phyloP scores from a whole-genome alignment of 2,888 invertebrate species.

The Cyrtodaria siliqua region DNA sequence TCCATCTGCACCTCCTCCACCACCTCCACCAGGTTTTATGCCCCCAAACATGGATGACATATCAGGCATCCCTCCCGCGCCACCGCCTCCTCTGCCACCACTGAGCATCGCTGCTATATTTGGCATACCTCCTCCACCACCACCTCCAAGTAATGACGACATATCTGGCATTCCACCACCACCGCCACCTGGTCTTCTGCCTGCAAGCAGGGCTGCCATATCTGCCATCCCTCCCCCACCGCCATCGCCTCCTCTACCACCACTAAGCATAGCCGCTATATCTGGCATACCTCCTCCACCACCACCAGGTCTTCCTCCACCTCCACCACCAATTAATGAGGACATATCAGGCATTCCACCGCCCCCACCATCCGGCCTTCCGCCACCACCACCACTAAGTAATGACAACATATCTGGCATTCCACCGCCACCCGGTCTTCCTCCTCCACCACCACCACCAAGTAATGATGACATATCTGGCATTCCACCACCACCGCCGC shows the following conservation, averaged over 20 bases:
- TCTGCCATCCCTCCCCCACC: background rate
- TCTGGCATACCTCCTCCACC: background rate
- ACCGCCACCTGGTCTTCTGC: background rate
- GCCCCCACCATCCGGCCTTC: no score
- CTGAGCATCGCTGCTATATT: background rate
- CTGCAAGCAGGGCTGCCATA: constrained; percentile 1
- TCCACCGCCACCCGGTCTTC: no score
- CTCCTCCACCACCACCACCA: no score
- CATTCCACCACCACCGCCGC: background rate
- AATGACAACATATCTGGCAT: no score
- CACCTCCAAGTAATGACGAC: background rate
- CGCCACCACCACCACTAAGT: no score
- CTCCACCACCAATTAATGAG: background rate
- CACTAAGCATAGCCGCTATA: background rate
- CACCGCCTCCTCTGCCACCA: background rate
- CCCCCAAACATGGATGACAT: background rate
- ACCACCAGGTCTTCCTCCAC: background rate
- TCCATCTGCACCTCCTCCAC: background rate
- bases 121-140: background rate
- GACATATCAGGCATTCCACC: background rate
- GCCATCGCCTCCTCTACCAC: background rate
- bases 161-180: background rate
- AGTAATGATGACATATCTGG: no score
- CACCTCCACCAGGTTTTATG: background rate
- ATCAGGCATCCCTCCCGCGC: background rate